Evolutionary conservation across 2,797 vertebrate species (phyloP), one percentile per base, ranked within the genome.

Genomic region (Toxotes lorentzi): DNA sequence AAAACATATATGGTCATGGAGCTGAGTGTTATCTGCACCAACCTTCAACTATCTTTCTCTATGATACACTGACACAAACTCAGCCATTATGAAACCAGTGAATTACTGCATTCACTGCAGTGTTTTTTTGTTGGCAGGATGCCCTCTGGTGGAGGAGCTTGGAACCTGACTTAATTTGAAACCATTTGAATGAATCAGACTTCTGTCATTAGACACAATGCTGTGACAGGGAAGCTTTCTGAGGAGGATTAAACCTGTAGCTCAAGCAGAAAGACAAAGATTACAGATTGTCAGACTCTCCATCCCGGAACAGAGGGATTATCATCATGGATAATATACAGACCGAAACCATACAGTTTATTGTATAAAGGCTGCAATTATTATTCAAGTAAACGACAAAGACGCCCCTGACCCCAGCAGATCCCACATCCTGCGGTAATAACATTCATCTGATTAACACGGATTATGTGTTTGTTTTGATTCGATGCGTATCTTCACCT

Each of bases 101-200:
- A 48, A 62, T 54, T 2, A 23, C 2, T 66, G 7, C 10, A 56
- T 30, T 30, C 27, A 30, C 27, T 30, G 27, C 27, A 13, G 47
- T 0, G n/a, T 67, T 87, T 88, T 78, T 66, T 1, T 83, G 82
- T 60, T 72, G 65, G 66, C 2, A 60, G 24, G 48, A 38, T 35
- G 83, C 79, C 90, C 85, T 90, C 92, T 91, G 76, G 70, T 91
- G 92, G 89, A 24, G 12, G 21, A 35, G 56, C 3, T 40, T 21
- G 2, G 1, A 14, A 23, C 23, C 23, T 35, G 58, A 45, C 51
- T 54, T 32, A 14, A 47, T 69, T 67, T 69, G 27, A 77, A 67
- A 8, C 47, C 45, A 40, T 45, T 13, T 47, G 11, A 70, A 16
- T 17, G 10, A 76, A 24, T 57, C 38, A 35, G 30, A 50, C 16